Evolutionary conservation across 2,113 vertebrate genomes (phyloP), one percentile per base, ranked within the genome.

Genomic region (Malurus elegans): DNA sequence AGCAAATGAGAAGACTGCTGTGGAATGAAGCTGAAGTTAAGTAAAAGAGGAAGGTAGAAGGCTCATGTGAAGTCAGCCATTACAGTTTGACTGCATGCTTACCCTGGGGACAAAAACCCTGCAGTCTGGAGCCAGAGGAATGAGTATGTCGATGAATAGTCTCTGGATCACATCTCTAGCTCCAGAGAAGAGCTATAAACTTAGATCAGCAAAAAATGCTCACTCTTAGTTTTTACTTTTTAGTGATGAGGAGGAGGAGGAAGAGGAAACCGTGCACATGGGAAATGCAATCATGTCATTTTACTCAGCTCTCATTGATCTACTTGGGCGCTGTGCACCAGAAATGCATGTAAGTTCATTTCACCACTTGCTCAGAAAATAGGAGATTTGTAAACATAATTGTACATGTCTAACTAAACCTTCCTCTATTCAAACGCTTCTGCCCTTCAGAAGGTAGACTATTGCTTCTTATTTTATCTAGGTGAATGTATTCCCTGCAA

Each of bases 251-350:
- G 99, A 98, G 1, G 97, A 97, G 3, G 99, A 98, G 3, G 98
- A 99, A 81, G 99, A 99, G 82, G 99, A 99, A 94, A 98, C 99
- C 60, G 99, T 99, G 45, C 99, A 99, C 95, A 99, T 99, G 99
- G 99, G 99, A 93, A 99, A 99, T 73, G 99, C 99, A 53, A 99
- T 99, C 70, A 99, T 99, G 99, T 99, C 99, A 6, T 99, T 99
- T 97, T 99, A 99, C 94, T 99, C 99, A 4, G 99, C 99, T 32
- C 99, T 99, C 47, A 99, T 99, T 78, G 99, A 99, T 95, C 98
- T 99, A 48, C 97, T 99, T 95, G 99, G 99, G 75, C 99, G 99
- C 54, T 99, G 99, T 93, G 99, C 99, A 64, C 99, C 99, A 76
- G 99, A 99, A 98, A 98, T 99, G 98, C 99, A 99, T 29, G 99